Evolutionary conservation across 2,888 invertebrate species (phyloP).

Genomic region (Malthinus flaveolus): DNA sequence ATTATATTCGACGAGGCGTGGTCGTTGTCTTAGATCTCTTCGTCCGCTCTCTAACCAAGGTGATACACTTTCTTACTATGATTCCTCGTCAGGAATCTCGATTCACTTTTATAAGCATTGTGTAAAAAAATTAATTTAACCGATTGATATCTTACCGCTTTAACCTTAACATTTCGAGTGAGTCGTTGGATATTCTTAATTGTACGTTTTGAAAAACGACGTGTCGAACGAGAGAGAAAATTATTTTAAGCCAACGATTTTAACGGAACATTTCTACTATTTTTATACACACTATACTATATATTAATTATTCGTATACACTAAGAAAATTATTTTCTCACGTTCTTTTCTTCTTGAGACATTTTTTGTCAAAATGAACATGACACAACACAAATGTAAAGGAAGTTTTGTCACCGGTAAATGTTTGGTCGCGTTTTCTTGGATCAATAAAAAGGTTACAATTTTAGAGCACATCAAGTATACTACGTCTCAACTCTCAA

Average conservation of each 20-base stretch:
- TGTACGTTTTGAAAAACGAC: background rate
- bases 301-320: no score
- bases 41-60: slow-evolving; percentile 36
- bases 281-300: no score
- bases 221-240: background rate
- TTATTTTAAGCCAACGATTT: no score
- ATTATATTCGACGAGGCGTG: slow-evolving; percentile 30
- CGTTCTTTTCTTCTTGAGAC: slow-evolving; percentile 13
- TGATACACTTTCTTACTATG: slow-evolving; percentile 46
- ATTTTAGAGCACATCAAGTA: no score
- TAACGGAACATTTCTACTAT: no score
- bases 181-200: background rate
- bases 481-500: background rate
- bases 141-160: slow-evolving; percentile 36
- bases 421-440: slow-evolving; percentile 14
- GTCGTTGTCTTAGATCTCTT: slow-evolving; percentile 30
- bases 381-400: slow-evolving; percentile 14
- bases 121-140: slow-evolving; percentile 36
- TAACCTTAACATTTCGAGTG: slow-evolving; percentile 44
- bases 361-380: slow-evolving; percentile 17
- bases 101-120: slow-evolving; percentile 36
- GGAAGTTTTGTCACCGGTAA: slow-evolving; percentile 21
- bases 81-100: slow-evolving; percentile 41
- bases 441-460: slow-evolving; percentile 22
- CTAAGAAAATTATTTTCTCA: slow-evolving; percentile 10